Percentiles rank a stretch among this genome's conserved stretches.
These are phyloP conservation scores for Choristoneura rosaceana DNA, from an alignment of 2,888 invertebrate species.

Conservation along the genomic window DNA sequence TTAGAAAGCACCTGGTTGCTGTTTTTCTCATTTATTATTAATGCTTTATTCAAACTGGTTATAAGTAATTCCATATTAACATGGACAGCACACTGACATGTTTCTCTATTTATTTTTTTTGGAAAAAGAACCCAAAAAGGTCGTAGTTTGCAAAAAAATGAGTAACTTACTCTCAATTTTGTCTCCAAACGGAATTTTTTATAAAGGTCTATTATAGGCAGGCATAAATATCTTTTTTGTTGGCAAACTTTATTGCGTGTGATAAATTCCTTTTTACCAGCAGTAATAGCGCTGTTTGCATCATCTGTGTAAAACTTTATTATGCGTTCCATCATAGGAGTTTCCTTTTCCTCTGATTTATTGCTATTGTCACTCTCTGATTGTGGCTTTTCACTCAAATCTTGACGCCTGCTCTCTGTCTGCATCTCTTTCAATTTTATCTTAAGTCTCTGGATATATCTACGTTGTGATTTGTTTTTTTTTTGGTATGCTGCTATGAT, in stretches of 20 bases:
- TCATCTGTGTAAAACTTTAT: constrained; percentile 26
- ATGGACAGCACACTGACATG: constrained; percentile 33
- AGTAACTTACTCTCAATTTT: too few species aligned
- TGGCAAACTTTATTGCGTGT: constrained; percentile 1
- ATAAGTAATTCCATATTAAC: constrained; percentile 35
- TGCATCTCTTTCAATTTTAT: too few species aligned
- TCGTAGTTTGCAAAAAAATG: too few species aligned
- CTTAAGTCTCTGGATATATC: too few species aligned
- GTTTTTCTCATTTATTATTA: neutral
- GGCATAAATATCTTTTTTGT: too few species aligned
- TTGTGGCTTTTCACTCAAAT: neutral
- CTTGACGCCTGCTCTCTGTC: too few species aligned
- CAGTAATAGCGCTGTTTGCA: constrained; percentile 28
- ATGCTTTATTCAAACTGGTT: constrained; percentile 25
- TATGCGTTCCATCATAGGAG: constrained; percentile 11
- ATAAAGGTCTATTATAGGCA: too few species aligned
- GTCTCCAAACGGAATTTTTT: too few species aligned
- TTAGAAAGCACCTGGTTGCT: too few species aligned
- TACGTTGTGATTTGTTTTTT: neutral
- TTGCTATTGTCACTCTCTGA: constrained; percentile 4
- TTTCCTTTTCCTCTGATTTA: neutral
- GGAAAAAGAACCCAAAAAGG: constrained; percentile 12
- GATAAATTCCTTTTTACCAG: constrained; percentile 34
- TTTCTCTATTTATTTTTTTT: constrained; percentile 33
- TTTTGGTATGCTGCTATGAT: neutral